A percentile compares a stretch with the other conserved stretches of the same genome.
Evolutionary conservation across 37 sponge, comb jelly and placozoan genomes (phyloP).

Genomic region (Bolinopsis microptera): DNA sequence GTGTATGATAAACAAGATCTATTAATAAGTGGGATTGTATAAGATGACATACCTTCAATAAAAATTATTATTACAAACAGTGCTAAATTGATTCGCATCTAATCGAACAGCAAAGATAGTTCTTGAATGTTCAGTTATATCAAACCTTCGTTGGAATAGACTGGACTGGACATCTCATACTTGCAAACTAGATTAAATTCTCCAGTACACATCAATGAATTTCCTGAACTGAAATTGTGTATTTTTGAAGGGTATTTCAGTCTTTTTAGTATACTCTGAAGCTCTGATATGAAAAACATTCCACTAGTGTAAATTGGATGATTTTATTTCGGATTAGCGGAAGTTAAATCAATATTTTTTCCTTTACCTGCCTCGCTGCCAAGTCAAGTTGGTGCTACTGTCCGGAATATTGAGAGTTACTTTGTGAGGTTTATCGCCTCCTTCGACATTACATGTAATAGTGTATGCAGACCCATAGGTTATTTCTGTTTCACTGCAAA

Average conservation of each 20-base stretch:
- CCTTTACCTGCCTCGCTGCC: neutral
- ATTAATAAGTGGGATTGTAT: too few relatives aligned
- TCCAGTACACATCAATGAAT: neutral
- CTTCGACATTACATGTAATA: constrained; percentile 10
- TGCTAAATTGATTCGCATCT: too few relatives aligned
- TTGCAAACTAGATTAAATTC: neutral
- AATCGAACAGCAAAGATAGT: too few relatives aligned
- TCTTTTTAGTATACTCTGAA: too few relatives aligned
- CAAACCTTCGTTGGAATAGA: neutral
- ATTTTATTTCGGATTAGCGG: neutral
- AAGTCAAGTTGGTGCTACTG: neutral
- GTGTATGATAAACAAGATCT: too few relatives aligned
- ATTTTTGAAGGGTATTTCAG: too few relatives aligned
- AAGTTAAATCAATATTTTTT: neutral
- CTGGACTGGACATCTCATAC: neutral
- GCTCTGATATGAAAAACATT: too few relatives aligned
- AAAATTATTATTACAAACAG: too few relatives aligned
- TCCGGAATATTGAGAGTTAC: neutral
- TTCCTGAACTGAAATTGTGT: neutral
- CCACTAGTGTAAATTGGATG: too few relatives aligned
- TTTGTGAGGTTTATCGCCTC: neutral
- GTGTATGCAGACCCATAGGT: neutral
- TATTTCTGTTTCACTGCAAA: neutral
- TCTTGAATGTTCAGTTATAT: too few relatives aligned
- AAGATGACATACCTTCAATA: too few relatives aligned